Base-by-base conservation (phyloP, 2,797 vertebrate species). In the Valencia hispanica region DNA sequence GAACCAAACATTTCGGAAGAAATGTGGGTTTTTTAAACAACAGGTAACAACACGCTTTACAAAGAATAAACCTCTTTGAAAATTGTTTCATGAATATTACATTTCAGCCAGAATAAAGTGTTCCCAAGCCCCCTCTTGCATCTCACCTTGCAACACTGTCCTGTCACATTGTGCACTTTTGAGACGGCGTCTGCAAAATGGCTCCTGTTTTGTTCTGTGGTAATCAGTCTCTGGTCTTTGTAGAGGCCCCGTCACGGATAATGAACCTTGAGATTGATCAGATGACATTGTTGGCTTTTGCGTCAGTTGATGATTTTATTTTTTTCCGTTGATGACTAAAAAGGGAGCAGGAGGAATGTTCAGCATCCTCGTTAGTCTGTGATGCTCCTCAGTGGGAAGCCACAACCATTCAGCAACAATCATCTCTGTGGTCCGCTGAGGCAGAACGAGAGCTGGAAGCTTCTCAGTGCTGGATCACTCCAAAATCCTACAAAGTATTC, bases 341-440 rank as follows among this genome's bases (percentile, higher is more conserved):
- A 59, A 73, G 36, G 48, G 32, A 84, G 77, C 47, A 74, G 70
- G 50, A 87, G 75, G 80, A 88, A 84, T 83, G 82, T 81, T 70
- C 20, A 51, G 14, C 47, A 36, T 22, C 27, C 27, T 32, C 1
- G 27, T 50, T 50, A 48, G 65, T 69, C 79, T 8, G 73, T 41
- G 73, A 87, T 85, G 79, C 69, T 88, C 66, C 63, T 88, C 77
- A n/a, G 47, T 70, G 81, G 69, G 73, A 85, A 86, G 74, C 89
- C 85, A 75, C 87, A 87, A 77, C 81, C 73, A 81, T 86, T 75
- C 76, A 70, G 59, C 51, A 70, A 53, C 72, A 84, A 51, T 86
- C 78, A 84, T 83, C 48, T 84, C 84, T 91, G 85, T 75, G 79
- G 78, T 84, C 77, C 81, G 73, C 74, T 0, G 17, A 70, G 79